These are phyloP conservation scores for Marmota flaviventris DNA, from an alignment of 2,113 vertebrate genomes.

Conservation along the genomic window DNA sequence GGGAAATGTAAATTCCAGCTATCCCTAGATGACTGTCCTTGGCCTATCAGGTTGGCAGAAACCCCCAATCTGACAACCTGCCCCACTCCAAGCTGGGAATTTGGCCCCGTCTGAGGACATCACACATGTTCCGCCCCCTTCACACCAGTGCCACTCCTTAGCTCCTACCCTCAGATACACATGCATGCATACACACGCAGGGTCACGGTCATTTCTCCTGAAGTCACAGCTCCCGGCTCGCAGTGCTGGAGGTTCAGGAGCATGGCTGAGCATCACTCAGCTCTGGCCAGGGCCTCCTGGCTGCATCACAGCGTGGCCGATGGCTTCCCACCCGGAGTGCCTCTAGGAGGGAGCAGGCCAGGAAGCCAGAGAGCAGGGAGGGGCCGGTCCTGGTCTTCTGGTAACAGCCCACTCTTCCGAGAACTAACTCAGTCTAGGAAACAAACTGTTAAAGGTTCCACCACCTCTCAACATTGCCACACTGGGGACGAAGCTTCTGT, in stretches of 20 bases:
- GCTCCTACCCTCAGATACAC: background rate
- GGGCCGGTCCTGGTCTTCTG: background rate
- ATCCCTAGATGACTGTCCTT: background rate
- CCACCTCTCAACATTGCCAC: no score
- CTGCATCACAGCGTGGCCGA: background rate
- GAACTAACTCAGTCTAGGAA: background rate
- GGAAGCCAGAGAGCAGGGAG: background rate
- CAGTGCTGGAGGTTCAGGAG: background rate
- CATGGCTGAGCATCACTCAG: rapidly evolving
- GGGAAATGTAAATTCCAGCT: background rate
- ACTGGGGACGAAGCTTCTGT: background rate
- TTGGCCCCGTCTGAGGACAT: background rate
- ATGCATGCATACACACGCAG: no score
- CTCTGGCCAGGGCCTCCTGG: background rate
- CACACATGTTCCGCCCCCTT: background rate
- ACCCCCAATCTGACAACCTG: background rate
- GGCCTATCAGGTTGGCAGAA: background rate
- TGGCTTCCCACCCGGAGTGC: background rate
- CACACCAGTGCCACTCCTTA: background rate
- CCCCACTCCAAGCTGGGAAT: background rate
- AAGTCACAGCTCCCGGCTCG: background rate
- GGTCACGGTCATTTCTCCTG: background rate
- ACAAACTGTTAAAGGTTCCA: background rate
- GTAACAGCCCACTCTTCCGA: background rate
- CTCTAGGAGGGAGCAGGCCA: background rate